Conservation (phyloP, 2,888 invertebrate species). For the Drosophila antonietae region DNA sequence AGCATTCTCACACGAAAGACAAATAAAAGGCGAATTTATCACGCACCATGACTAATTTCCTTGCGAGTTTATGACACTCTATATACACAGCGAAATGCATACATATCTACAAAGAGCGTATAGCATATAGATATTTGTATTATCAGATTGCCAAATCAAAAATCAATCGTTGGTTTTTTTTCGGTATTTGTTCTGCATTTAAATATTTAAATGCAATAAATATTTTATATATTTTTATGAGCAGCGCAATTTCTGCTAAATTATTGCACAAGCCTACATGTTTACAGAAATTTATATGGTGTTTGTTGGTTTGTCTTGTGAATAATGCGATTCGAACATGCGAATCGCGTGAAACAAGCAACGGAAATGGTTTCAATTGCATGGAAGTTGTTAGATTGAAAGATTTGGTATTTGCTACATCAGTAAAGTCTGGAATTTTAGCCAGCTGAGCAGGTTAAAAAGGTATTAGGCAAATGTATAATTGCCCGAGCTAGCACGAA, state of each 20-base stretch:
- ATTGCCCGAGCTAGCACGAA: no score
- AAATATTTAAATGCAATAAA: conserved; percentile 73
- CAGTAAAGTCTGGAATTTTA: background rate
- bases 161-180: conserved; percentile 14
- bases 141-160: conserved; percentile 30
- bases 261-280: conserved; percentile 60
- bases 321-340: conserved; percentile 62
- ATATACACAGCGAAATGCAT: conserved; percentile 20
- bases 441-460: background rate
- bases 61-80: conserved; percentile 67
- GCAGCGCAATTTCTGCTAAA: conserved; percentile 58
- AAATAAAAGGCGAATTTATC: conserved; percentile 79
- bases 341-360: conserved; percentile 22
- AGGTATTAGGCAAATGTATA: no score
- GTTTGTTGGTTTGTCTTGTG: conserved; percentile 47
- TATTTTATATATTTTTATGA: conserved; percentile 70
- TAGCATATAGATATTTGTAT: conserved; percentile 6
- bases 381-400: background rate
- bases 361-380: conserved; percentile 4
- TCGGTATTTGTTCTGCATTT: conserved; percentile 37
- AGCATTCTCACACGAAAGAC: conserved; percentile 76
- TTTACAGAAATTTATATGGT: conserved; percentile 49
- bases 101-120: background rate
- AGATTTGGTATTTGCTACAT: background rate
- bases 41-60: conserved; percentile 76